phyloP scores from a whole-genome alignment of 2,888 invertebrate species.

The Gasteruption jaculator region DNA sequence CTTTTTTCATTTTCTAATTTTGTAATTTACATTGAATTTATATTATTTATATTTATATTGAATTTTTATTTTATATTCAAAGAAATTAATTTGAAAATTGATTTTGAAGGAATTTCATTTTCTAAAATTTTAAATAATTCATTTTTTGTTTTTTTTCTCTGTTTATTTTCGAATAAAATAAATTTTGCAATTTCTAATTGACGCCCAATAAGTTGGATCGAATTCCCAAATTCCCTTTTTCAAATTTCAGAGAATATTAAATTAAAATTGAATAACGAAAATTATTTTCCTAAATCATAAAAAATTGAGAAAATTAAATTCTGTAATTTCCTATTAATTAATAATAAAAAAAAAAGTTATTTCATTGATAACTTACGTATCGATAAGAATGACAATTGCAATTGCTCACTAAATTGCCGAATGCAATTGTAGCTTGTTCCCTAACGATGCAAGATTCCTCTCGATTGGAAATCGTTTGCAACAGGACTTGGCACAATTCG shows the following conservation, averaged over 20 bases:
- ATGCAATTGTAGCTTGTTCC: constrained; percentile 56
- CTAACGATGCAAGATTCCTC: constrained; percentile 56
- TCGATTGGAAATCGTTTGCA: constrained; percentile 42
- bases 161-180: no score
- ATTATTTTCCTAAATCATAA: neutral
- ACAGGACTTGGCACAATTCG: constrained; percentile 38
- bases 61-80: neutral
- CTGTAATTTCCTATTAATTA: constrained; percentile 9
- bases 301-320: constrained; percentile 18
- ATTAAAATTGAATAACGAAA: no score
- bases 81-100: no score
- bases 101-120: no score
- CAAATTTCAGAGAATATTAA: no score
- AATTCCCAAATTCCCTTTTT: no score
- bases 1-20: neutral
- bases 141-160: no score
- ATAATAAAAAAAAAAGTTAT: neutral
- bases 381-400: constrained; percentile 34
- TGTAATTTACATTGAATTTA: neutral
- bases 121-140: no score
- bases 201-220: no score
- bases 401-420: constrained; percentile 52
- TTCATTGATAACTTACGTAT: constrained; percentile 41
- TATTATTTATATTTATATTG: neutral
- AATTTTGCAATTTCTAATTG: no score